Evolutionary conservation across 53 echinoderm and acorn worm species (phyloP), one percentile per base, ranked within the genome.

Genomic region (Luidia sarsii): DNA sequence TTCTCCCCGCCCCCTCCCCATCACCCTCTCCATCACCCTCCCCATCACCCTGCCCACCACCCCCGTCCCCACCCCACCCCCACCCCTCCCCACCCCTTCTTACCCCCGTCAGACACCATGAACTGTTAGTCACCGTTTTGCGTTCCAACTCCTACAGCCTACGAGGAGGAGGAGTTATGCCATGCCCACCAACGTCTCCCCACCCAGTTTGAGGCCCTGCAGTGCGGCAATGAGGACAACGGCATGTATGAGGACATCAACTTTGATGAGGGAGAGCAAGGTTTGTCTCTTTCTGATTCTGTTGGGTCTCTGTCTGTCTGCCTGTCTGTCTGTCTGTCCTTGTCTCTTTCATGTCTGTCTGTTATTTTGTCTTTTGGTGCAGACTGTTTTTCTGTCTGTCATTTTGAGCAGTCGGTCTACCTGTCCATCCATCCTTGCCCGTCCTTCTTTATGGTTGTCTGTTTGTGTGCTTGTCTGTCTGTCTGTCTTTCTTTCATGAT

Each of bases 231-330:
- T 52, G 87, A 87, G 11, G 92, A 95, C 24, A 89, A 66, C 25
- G 92, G 87, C 25, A 25, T 62, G 21, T 92, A 95, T 25, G 92
- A 92, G 37, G 92, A 95, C 23, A 15, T 89, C 20, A 86, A 94
- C 51, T 91, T 94, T 84, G 95, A 95, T 64, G 95, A 95, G 56
- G 92, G 87, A 16, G 92, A 89, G 46, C 92, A 95, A 85, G 95
- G 95, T 95, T 36, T 72, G 91, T 85, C 7, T 10, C 4, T 2
- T 20, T 41, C 10, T 21, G 25, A 9, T 2, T 54, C 25, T 3
- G 2, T 8, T 6, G 2, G 1, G 19, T 18, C 15, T 32, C 60
- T 15, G 1, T 29, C 11, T 10, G 1, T 1, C 32, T 25, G 13
- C 13, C 60, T 41, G 6, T 41, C 11, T 41, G 41, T 41, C 41